Evolutionary conservation across 2,888 invertebrate species (phyloP), one percentile per base, ranked within the genome.

Genomic region (Formica aserva): DNA sequence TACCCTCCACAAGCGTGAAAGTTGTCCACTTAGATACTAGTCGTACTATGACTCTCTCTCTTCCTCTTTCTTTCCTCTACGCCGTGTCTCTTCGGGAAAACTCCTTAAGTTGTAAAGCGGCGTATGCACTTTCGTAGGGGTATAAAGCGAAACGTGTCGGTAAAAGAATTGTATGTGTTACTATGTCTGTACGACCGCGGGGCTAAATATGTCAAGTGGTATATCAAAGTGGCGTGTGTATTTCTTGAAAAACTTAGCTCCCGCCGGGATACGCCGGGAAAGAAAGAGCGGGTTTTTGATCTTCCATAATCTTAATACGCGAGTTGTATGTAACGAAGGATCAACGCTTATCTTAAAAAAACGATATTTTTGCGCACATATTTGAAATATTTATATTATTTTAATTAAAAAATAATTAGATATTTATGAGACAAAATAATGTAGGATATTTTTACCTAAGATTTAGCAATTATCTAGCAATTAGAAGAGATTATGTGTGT

Each of bases 61-160:
- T 67, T 26, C 22, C 72, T 66, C 41, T 48, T 45, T 52, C 35
- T 63, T 13, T 13, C 13, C 45, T 45, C 13, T 15, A 13, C 45
- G 57, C 38, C 48, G 72, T 69, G 75, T 81, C 76, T 72, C 84
- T 66, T 45, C 66, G 38, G 66, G 81, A 83, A 66, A 90, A 86
- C 74, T 89, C 85, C 86, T 83, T 85, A 69, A 75, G 91, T 85
- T 88, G 88, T 91, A 90, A 91, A 91, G 88, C 89, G 86, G 86
- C 87, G 85, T 85, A 84, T 89, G 90, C 91, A 90, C 89, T 89
- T 89, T 87, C 85, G 75, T 82, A 48, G 78, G 78, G 80, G 72
- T 88, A 89, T 90, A 89, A 90, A 88, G 86, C 88, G 88, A 87
- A 87, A 88, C 86, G 86, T 85, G 69, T 78, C 83, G 85, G 83